Evolutionary conservation across 2,113 vertebrate genomes (phyloP).

Genomic region (Sinocyclocheilus anshuiensis): DNA sequence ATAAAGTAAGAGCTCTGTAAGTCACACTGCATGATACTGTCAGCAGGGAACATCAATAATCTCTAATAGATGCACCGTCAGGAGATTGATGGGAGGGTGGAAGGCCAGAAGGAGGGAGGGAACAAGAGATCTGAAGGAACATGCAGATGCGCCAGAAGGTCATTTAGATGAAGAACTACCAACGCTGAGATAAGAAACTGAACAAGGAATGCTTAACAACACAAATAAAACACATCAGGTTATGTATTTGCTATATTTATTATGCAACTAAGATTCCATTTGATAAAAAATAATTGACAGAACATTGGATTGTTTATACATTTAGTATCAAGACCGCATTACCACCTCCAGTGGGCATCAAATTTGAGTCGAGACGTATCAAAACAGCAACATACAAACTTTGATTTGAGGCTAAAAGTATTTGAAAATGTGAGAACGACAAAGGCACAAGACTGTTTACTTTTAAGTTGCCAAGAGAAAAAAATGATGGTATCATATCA

Average conservation of each 20-base stretch:
- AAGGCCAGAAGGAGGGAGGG: slow-evolving; percentile 4
- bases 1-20: slow-evolving; percentile 27
- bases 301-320: not conserved
- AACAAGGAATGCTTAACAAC: not conserved
- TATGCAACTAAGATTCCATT: not conserved
- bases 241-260: not conserved
- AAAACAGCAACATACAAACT: not conserved
- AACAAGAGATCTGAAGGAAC: not conserved
- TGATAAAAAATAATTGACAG: not conserved
- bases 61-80: slow-evolving; percentile 25
- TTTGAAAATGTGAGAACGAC: not conserved
- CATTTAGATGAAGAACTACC: not conserved
- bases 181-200: not conserved
- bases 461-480: not conserved
- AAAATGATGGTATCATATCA: not conserved
- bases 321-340: not conserved
- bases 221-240: not conserved
- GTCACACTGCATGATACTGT: slow-evolving; percentile 25
- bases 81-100: slow-evolving; percentile 19
- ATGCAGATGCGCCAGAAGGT: slow-evolving; percentile 47
- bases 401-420: not conserved
- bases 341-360: not conserved
- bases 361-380: not conserved
- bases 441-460: not conserved
- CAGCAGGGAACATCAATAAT: slow-evolving; percentile 43